Evolutionary conservation across 2,797 vertebrate species (phyloP).

Genomic region (Syndactyla subalaris): DNA sequence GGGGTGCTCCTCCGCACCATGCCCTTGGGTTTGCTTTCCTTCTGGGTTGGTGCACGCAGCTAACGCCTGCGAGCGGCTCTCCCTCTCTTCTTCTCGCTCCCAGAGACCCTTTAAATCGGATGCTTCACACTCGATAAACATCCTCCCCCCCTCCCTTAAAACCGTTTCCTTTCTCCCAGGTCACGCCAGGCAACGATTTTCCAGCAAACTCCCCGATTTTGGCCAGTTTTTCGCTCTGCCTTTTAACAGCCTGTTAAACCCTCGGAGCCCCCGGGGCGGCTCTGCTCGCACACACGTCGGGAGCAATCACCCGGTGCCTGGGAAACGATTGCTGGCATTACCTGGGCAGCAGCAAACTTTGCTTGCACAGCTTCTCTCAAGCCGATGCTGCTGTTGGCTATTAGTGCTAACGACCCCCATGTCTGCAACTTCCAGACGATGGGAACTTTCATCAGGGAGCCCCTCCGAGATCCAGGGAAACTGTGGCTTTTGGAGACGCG

Average conservation of each 20-base stretch:
- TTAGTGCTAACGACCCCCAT: conserved; percentile 6
- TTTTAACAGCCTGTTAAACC: conserved; percentile 23
- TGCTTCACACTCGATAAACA: neutral
- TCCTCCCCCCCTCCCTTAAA: neutral
- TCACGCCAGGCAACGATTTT: neutral
- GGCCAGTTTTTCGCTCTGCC: neutral
- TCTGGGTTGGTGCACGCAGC: neutral
- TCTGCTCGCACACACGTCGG: neutral
- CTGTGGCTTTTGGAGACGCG: neutral
- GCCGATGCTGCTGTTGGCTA: neutral
- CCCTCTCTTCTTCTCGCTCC: neutral
- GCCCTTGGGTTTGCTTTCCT: neutral
- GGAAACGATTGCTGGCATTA: conserved; percentile 14
- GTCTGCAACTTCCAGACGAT: neutral
- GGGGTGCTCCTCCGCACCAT: neutral
- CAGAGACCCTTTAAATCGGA: neutral
- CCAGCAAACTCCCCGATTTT: conserved; percentile 7
- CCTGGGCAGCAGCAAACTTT: conserved; percentile 53
- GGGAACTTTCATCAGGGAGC: neutral
- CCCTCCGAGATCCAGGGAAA: neutral
- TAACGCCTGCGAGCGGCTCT: neutral
- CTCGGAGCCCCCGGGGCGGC: neutral
- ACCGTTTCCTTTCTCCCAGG: neutral
- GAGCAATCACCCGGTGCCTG: neutral
- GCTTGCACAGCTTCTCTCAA: neutral